Conservation (phyloP, 2,888 invertebrate species). For the Drosophila atroscutellata region DNA sequence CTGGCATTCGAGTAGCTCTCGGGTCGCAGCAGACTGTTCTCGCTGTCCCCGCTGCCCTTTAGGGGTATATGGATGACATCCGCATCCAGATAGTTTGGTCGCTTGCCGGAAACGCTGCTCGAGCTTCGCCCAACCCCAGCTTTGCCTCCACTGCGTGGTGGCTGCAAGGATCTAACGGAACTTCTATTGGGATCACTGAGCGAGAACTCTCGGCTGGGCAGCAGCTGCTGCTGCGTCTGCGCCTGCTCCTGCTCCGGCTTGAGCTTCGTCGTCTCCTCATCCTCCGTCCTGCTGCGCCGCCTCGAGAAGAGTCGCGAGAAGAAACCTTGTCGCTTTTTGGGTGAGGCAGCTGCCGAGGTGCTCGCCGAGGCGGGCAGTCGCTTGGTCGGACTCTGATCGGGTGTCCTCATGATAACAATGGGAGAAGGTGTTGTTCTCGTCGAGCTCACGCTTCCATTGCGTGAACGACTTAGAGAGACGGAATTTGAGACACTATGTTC, state of each 20-base stretch:
- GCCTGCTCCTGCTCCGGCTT: slow-evolving; percentile 20
- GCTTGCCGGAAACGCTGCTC: slow-evolving; percentile 87
- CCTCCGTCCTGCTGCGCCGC: slow-evolving; percentile 84
- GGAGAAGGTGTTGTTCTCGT: slow-evolving; percentile 83
- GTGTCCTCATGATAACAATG: slow-evolving; percentile 85
- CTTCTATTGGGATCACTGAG: slow-evolving; percentile 82
- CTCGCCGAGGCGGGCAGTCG: slow-evolving; percentile 83
- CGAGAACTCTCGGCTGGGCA: slow-evolving; percentile 78
- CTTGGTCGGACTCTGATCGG: slow-evolving; percentile 86
- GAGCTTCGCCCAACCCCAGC: slow-evolving; percentile 87
- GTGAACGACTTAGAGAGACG: slow-evolving; percentile 69
- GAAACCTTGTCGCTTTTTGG: slow-evolving; percentile 88
- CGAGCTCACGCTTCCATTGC: slow-evolving; percentile 75
- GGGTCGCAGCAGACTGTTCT: slow-evolving; percentile 85
- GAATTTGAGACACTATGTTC: slow-evolving; percentile 64
- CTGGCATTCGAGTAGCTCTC: slow-evolving; percentile 84
- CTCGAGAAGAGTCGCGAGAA: slow-evolving; percentile 88
- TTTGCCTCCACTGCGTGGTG: slow-evolving; percentile 84
- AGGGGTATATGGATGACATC: slow-evolving; percentile 89
- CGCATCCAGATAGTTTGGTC: slow-evolving; percentile 86
- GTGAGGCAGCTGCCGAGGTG: slow-evolving; percentile 82
- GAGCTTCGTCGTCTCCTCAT: slow-evolving; percentile 43
- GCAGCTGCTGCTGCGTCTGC: slow-evolving; percentile 74
- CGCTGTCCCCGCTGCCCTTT: slow-evolving; percentile 87
- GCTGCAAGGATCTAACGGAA: slow-evolving; percentile 82